These are phyloP conservation scores for Gallinago stenura DNA, from an alignment of 2,797 vertebrate species.

Conservation along the genomic window DNA sequence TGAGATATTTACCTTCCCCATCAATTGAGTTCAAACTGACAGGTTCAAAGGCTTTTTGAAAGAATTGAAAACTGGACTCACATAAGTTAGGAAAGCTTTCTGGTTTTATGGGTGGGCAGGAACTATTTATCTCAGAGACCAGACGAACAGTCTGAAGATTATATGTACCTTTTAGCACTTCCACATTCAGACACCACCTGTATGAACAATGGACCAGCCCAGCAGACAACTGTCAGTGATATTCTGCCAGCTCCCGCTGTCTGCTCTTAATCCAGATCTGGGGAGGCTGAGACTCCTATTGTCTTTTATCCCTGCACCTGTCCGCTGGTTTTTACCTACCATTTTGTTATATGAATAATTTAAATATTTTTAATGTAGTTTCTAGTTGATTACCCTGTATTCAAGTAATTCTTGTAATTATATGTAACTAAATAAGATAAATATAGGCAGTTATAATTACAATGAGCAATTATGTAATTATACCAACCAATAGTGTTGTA, in stretches of 20 bases:
- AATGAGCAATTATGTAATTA: conserved; percentile 46
- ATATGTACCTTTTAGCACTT: neutral
- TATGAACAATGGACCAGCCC: neutral
- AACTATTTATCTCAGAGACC: neutral
- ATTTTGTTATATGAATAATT: conserved; percentile 7
- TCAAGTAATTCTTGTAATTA: conserved; percentile 48
- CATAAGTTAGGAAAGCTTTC: neutral
- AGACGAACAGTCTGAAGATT: neutral
- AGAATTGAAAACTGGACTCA: neutral
- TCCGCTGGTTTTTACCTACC: neutral
- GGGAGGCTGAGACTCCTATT: neutral
- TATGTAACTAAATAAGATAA: conserved; percentile 24
- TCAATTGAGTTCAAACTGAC: neutral
- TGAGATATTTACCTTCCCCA: neutral
- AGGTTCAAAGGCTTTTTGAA: neutral
- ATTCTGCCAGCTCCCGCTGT: neutral
- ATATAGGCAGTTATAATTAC: conserved; percentile 39
- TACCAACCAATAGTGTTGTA: neutral
- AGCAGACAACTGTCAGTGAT: neutral
- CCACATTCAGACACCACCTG: neutral
- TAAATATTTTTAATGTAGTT: neutral
- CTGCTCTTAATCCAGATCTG: neutral
- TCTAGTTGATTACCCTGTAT: neutral
- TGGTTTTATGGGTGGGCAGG: neutral
- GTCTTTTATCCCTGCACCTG: neutral